phyloP scores from a whole-genome alignment of 2,797 vertebrate genomes.

The Loriculus beryllinus region DNA sequence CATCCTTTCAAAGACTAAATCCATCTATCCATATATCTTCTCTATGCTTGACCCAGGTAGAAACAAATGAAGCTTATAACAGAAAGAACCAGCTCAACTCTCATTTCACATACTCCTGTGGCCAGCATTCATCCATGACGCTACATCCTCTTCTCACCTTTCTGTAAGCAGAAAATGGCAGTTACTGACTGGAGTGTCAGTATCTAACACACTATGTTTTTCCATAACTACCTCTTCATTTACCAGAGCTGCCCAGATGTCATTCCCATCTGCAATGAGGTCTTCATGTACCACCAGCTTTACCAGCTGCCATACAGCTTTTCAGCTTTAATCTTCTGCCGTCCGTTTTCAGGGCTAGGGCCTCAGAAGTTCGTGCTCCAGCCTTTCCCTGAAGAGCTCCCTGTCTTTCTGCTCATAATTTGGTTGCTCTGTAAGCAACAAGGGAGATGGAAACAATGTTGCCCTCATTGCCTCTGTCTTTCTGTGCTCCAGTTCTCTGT shows the following conservation, averaged over 20 bases:
- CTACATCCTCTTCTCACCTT: neutral
- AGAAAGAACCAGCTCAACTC: neutral
- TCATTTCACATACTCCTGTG: neutral
- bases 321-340: neutral
- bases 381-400: neutral
- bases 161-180: neutral
- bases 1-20: neutral
- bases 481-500: neutral
- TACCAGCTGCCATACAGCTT: neutral
- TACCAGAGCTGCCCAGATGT: neutral
- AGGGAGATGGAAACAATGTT: neutral
- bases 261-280: neutral
- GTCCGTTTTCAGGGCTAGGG: neutral
- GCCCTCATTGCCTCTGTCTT: neutral
- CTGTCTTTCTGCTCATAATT: neutral
- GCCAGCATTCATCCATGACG: neutral
- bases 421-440: neutral
- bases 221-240: neutral
- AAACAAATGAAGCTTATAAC: neutral
- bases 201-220: too few relatives aligned
- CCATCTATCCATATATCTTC: neutral
- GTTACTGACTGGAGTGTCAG: neutral
- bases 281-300: neutral
- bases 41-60: neutral
- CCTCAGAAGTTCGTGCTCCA: neutral